Evolutionary conservation across 2,797 vertebrate species (phyloP).

Genomic region (Scarus forsteni): DNA sequence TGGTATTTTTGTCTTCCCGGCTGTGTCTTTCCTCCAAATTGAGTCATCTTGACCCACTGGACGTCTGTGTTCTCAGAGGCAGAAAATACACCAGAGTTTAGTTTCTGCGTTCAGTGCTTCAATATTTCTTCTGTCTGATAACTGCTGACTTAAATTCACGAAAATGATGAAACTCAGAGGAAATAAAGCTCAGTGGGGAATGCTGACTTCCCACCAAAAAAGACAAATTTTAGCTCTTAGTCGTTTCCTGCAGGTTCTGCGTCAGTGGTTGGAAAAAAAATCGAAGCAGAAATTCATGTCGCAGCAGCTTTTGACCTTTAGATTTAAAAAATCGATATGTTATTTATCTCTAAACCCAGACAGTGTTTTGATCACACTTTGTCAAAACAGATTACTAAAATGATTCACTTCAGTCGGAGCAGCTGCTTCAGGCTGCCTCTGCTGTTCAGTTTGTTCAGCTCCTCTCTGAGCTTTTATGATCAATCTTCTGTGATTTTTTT

Average conservation of each 20-base stretch:
- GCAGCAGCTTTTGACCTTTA: constrained; percentile 3
- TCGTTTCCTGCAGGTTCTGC: constrained; percentile 13
- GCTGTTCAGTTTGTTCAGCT: not conserved
- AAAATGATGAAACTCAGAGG: constrained; percentile 24
- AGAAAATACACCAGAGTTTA: constrained; percentile 7
- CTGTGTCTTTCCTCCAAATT: not conserved
- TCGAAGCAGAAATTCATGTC: not conserved
- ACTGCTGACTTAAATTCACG: constrained; percentile 32
- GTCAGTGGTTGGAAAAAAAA: not conserved
- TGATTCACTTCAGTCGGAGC: constrained; percentile 2
- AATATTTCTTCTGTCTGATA: constrained; percentile 12
- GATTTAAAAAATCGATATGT: not conserved
- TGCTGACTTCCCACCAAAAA: not conserved
- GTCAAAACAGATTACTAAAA: constrained; percentile 13
- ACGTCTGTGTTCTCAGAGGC: constrained; percentile 15
- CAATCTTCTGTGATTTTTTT: not conserved
- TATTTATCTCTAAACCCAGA: not conserved
- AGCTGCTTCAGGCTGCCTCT: constrained; percentile 6
- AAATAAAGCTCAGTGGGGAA: constrained; percentile 13
- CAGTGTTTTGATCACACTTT: constrained; percentile 17
- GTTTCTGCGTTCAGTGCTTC: constrained; percentile 20
- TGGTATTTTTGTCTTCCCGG: not conserved
- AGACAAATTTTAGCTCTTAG: not conserved
- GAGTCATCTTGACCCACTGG: constrained; percentile 10
- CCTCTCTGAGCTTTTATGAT: constrained; percentile 19